Percentiles rank a stretch among this genome's conserved stretches.
Conservation (phyloP, 2,113 vertebrate genomes). For the Seriola quinqueradiata region DNA sequence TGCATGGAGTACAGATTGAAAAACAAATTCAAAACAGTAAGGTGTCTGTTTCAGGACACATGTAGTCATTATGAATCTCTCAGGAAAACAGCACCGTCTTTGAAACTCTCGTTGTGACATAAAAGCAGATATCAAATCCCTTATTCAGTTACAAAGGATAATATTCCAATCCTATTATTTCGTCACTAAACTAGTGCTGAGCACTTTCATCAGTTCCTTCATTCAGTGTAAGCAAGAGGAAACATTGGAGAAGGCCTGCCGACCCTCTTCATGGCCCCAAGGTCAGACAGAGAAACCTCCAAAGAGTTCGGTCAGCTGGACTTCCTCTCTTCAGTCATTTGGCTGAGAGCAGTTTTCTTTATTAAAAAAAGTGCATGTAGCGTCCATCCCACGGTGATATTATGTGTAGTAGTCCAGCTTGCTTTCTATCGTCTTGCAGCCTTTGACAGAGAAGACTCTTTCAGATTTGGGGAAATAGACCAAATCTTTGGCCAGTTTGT, state of each 20-base stretch:
- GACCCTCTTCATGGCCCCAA: constrained; percentile 13
- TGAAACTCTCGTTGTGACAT: not conserved
- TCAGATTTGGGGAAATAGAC: constrained; percentile 93
- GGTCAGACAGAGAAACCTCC: constrained; percentile 18
- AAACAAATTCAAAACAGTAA: constrained; percentile 22
- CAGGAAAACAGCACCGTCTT: not conserved
- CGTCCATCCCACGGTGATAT: constrained; percentile 6
- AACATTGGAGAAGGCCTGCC: constrained; percentile 20
- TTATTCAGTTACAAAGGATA: constrained; percentile 14
- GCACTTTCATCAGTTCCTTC: not conserved
- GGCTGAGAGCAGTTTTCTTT: constrained; percentile 12
- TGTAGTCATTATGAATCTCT: constrained; percentile 20
- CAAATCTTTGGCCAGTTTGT: constrained; percentile 87
- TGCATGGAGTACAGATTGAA: not conserved
- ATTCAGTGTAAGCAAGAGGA: constrained; percentile 44
- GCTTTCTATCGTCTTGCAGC: constrained; percentile 94
- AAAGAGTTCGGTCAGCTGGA: constrained; percentile 26
- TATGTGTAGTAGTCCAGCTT: constrained; percentile 91
- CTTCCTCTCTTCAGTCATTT: constrained; percentile 48
- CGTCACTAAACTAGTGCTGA: not conserved
- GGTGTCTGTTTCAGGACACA: not conserved
- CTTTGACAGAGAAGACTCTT: constrained; percentile 91
- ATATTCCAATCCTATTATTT: constrained; percentile 30
- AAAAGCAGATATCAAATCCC: constrained; percentile 19
- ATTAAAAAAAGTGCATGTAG: constrained; percentile 11